Evolutionary conservation across 2,888 invertebrate genomes (phyloP), one percentile per base, ranked within the genome.

Genomic region (Lissocephala sabroskyi): DNA sequence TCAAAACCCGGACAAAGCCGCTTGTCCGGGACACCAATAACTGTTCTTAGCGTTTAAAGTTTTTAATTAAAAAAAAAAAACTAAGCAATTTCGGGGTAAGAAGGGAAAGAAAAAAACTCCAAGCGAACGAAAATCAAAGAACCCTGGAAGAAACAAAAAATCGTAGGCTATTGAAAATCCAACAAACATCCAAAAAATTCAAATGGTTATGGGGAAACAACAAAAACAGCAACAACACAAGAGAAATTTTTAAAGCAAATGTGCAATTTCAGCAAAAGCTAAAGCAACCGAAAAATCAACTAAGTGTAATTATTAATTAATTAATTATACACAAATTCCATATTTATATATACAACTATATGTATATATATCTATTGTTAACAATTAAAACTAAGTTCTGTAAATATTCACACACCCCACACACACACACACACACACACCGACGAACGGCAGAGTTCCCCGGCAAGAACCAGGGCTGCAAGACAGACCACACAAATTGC

Each of bases 121-220:
- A 17, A 42, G 18, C n/a, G n/a, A 42, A 18, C 17, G 17, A 33
- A 42, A 42, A 23, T 23, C 23, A 23, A 23, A 41, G 28, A 23
- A 29, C 11, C 10, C 11, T 9, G 3, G 14, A 7, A 1, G 32
- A 42, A 42, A 42, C 17, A 41, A 41, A 23, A 23, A 23, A 23
- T 23, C 3, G 7, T 23, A 23, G 3, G 23, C n/a, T n/a, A n/a
- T n/a, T n/a, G n/a, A n/a, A n/a, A n/a, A n/a, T n/a, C n/a, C n/a
- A n/a, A n/a, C n/a, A n/a, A 26, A 29, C n/a, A n/a, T n/a, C n/a
- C n/a, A n/a, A n/a, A 41, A n/a, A n/a, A n/a, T n/a, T n/a, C n/a
- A 55, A 52, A 58, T 57, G 71, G 71, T 71, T 71, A 65, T 75
- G 75, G 71, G 78, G 78, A 71, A 71, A 77, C 71, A 59, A 77